Evolutionary conservation across 2,113 vertebrate species (phyloP), one percentile per base, ranked within the genome.

Genomic region (Pygoscelis adeliae): DNA sequence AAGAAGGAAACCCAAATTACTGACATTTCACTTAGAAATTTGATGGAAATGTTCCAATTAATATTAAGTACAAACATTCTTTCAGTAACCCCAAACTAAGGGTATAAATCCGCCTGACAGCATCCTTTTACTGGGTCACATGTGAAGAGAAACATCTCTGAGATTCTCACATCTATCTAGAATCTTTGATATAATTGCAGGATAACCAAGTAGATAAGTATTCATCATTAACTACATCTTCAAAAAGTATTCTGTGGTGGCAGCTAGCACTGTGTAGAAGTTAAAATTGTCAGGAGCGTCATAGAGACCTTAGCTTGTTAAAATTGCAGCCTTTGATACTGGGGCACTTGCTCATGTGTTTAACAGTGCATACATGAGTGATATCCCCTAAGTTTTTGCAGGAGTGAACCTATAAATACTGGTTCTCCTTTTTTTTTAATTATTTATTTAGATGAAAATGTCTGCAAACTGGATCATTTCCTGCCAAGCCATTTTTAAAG

Each of bases 41-140:
- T 1, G 3, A 11, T 50, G 36, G 53, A 82, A 86, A 52, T 32
- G 3, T 56, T 82, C 25, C 65, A 44, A 0, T 49, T 71, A 34
- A 9, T 49, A 49, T 82, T 32, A 79, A 82, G 20, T 44, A 72
- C 42, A 74, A 87, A 22, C 2, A 7, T 82, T 93, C 44, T 74
- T 89, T 84, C 55, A 38, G 23, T 53, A 83, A 79, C 11, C 19
- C 36, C 40, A 49, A 59, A 78, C 38, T 80, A 59, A 52, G 40
- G 53, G 44, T 49, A 18, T 70, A 63, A 69, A 61, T 71, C 32
- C 30, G 4, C 61, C 56, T 97, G 97, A 93, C 95, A 95, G 71
- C 97, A 97, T 97, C 97, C 93, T 97, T 97, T 87, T 92, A 76
- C 15, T 91, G 81, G 38, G 82, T 93, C 78, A 83, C 67, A 77